Evolutionary conservation across 1,140 invertebrate species (phyloP).

Genomic region (Drosophila kikkawai): DNA sequence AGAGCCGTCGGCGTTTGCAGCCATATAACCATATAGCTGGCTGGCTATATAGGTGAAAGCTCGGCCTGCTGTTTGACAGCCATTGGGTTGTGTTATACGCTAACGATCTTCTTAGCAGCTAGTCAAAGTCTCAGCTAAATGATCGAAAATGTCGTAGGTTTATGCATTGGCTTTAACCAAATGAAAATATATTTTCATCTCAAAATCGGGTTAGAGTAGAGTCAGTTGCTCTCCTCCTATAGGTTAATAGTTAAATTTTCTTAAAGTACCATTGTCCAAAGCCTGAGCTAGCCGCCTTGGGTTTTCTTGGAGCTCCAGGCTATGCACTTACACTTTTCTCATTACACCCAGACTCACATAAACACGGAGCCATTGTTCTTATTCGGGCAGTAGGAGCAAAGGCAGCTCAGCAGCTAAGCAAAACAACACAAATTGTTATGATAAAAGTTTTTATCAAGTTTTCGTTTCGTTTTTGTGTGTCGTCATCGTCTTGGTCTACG

Average conservation of each 20-base stretch:
- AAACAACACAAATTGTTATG: constrained; percentile 83
- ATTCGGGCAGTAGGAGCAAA: constrained; percentile 12
- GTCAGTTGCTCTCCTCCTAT: neutral
- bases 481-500: constrained; percentile 49
- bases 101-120: neutral
- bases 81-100: neutral
- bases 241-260: constrained; percentile 1
- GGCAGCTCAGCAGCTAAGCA: constrained; percentile 39
- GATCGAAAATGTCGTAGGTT: constrained; percentile 2
- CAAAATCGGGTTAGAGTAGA: neutral
- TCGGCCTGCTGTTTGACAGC: constrained; percentile 3
- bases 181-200: neutral
- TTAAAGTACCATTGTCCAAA: neutral
- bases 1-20: constrained; percentile 24
- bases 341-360: constrained; percentile 47
- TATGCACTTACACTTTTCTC: constrained; percentile 77
- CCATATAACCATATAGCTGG: constrained; percentile 6
- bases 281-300: constrained; percentile 3
- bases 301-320: constrained; percentile 17
- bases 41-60: constrained; percentile 65
- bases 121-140: constrained; percentile 6
- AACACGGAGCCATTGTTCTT: constrained; percentile 53
- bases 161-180: no score
- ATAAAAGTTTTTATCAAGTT: constrained; percentile 84
- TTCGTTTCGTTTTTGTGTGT: constrained; percentile 61